Evolutionary conservation across 2,113 vertebrate genomes (phyloP).

Genomic region (Equus przewalskii): DNA sequence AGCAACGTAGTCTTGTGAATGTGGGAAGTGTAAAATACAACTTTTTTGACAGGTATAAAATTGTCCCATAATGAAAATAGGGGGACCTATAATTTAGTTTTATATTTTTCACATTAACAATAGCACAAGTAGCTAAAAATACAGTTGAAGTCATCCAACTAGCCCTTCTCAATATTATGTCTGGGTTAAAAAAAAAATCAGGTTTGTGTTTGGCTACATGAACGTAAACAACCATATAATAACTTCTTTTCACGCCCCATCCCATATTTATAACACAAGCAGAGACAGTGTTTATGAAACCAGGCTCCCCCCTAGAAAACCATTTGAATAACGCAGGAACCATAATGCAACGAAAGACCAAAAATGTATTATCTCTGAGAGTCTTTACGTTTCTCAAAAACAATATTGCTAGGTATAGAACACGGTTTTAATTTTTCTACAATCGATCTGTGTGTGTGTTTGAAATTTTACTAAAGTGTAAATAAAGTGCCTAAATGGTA

Average conservation of each 20-base stretch:
- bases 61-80: constrained; percentile 73
- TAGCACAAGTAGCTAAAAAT: constrained; percentile 72
- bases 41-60: constrained; percentile 68
- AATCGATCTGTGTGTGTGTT: background rate
- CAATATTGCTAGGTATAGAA: background rate
- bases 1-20: constrained; percentile 50
- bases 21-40: constrained; percentile 62
- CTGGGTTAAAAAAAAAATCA: constrained; percentile 53
- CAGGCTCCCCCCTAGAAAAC: constrained; percentile 29
- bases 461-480: constrained; percentile 30
- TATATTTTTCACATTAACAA: constrained; percentile 79
- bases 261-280: constrained; percentile 45
- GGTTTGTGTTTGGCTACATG: constrained; percentile 41
- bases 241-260: constrained; percentile 16
- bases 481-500: background rate
- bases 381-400: constrained; percentile 30
- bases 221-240: constrained; percentile 67
- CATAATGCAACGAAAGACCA: background rate
- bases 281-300: constrained; percentile 14
- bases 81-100: constrained; percentile 74
- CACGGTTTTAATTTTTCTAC: background rate
- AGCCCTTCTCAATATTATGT: constrained; percentile 66
- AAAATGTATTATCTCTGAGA: background rate
- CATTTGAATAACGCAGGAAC: background rate
- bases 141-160: constrained; percentile 52